These are phyloP conservation scores for Julus scandinavius DNA, from an alignment of 2,888 invertebrate species.

Conservation along the genomic window DNA sequence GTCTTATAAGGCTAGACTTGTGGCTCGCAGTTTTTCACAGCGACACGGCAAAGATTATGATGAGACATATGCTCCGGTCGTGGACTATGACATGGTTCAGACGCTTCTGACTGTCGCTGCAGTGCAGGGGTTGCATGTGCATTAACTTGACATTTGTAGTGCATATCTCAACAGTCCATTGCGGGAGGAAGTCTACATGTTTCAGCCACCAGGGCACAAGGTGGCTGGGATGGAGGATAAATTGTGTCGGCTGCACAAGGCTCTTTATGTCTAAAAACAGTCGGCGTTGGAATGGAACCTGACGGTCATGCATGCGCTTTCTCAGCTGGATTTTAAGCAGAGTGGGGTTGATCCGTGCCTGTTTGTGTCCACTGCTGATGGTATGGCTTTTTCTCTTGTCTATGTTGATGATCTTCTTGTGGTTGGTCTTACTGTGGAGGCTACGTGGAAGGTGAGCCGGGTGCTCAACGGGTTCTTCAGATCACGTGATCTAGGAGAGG, in stretches of 20 bases:
- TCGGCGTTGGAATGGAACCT: neutral
- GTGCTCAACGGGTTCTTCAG: neutral
- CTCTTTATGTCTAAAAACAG: constrained; percentile 12
- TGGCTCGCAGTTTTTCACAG: neutral
- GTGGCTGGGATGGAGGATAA: neutral
- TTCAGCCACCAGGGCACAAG: neutral
- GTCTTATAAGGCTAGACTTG: neutral
- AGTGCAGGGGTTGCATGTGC: too few relatives aligned
- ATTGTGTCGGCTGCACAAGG: neutral
- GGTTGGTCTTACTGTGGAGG: neutral
- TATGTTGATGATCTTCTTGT: constrained; percentile 7
- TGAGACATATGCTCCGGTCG: neutral
- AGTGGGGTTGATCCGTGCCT: neutral
- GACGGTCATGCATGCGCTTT: neutral
- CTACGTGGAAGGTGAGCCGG: neutral
- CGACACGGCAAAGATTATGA: neutral
- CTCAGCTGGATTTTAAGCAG: neutral
- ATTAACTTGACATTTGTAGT: too few relatives aligned
- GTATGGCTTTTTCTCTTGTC: neutral
- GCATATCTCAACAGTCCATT: neutral
- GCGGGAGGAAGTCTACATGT: neutral
- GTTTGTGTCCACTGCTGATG: neutral
- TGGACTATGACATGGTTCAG: too few relatives aligned
- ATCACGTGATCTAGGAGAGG: neutral
- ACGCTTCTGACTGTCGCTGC: too few relatives aligned